Conservation (phyloP, 1,140 invertebrate genomes). For the Hylaeus anthracinus region DNA sequence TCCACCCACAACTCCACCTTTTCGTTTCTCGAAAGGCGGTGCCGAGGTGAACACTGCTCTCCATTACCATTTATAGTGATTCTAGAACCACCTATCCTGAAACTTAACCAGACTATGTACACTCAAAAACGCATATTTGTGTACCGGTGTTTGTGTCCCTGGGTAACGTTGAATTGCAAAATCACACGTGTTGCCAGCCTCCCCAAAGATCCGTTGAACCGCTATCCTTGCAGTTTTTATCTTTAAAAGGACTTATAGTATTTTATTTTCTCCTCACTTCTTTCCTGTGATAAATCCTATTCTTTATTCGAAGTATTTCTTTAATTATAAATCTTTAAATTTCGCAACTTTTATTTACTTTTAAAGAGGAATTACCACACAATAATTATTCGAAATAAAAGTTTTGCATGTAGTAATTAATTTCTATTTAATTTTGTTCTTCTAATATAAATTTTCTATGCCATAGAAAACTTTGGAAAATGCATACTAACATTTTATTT, state of each 20-base stretch:
- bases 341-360: no score
- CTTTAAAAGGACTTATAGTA: not conserved
- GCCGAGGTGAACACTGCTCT: slow-evolving; percentile 63
- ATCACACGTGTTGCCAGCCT: slow-evolving; percentile 38
- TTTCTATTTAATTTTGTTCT: no score
- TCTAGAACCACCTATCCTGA: slow-evolving; percentile 69
- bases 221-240: no score
- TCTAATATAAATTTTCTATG: no score
- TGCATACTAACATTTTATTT: no score
- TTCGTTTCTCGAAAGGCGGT: slow-evolving; percentile 44
- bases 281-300: slow-evolving; percentile 3
- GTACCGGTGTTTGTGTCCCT: slow-evolving; percentile 4
- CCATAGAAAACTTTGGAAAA: no score
- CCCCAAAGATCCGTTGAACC: not conserved
- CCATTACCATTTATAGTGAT: slow-evolving; percentile 80
- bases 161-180: slow-evolving; percentile 42
- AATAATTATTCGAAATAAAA: no score
- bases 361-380: no score
- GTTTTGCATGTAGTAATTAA: no score
- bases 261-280: not conserved
- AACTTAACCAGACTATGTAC: slow-evolving; percentile 56
- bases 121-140: slow-evolving; percentile 58
- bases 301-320: no score
- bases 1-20: slow-evolving; percentile 20
- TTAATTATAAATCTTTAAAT: no score